These are phyloP conservation scores for Eulemur rubriventer DNA, from an alignment of 2,797 vertebrate species.

Conservation along the genomic window DNA sequence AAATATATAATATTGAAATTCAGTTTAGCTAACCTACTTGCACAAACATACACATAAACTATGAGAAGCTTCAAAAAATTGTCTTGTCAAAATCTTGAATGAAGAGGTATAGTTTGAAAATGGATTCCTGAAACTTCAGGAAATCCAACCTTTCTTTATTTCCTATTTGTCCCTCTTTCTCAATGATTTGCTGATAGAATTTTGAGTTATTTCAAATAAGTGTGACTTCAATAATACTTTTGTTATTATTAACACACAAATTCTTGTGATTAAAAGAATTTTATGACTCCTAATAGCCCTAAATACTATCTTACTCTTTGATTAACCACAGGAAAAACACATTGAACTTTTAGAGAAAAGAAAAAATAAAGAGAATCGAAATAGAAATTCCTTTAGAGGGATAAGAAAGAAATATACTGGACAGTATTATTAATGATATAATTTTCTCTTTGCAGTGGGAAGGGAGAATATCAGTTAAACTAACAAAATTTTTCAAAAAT, in stretches of 20 bases:
- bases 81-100: background rate
- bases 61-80: background rate
- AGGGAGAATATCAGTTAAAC: background rate
- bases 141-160: background rate
- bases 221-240: background rate
- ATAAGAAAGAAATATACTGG: background rate
- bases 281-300: background rate
- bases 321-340: background rate
- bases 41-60: background rate
- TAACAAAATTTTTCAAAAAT: background rate
- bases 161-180: background rate
- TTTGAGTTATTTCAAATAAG: constrained; percentile 21
- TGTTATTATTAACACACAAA: background rate
- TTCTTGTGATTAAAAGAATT: background rate
- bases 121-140: background rate
- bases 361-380: background rate
- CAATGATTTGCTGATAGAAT: background rate
- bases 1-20: background rate
- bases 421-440: background rate
- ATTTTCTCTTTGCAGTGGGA: background rate
- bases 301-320: background rate
- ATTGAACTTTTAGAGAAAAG: background rate
- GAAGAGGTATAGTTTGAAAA: background rate
- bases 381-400: background rate
- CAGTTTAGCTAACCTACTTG: background rate